A percentile compares a stretch with the other conserved stretches of the same genome.
These are phyloP conservation scores for Ascidia mentula DNA, from an alignment of 23 tunicate species.

Conservation along the genomic window DNA sequence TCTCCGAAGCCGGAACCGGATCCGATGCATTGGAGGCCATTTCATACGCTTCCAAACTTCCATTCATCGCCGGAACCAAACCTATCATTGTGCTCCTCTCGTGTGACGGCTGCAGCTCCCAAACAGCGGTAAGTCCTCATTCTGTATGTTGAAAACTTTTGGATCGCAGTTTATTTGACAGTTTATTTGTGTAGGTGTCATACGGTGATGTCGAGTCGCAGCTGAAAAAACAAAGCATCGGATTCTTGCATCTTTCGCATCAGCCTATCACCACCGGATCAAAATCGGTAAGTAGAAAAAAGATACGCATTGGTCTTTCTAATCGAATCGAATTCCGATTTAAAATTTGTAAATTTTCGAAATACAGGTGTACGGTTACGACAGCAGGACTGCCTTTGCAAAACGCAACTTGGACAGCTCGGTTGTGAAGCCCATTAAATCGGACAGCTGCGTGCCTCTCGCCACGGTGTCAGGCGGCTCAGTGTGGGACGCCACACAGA, in stretches of 20 bases:
- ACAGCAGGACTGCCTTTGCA: constrained; percentile 33
- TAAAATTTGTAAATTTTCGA: neutral
- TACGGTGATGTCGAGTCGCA: constrained; percentile 41
- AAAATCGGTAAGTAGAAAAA: constrained; percentile 43
- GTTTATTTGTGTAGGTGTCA: neutral
- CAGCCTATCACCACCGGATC: constrained; percentile 51
- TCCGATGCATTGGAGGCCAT: constrained; percentile 68
- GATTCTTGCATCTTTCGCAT: constrained; percentile 57
- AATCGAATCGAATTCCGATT: neutral
- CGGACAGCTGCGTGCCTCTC: constrained; percentile 66
- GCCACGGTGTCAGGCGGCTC: constrained; percentile 78
- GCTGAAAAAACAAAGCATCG: constrained; percentile 57
- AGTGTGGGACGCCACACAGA: constrained; percentile 58
- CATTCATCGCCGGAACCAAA: constrained; percentile 88
- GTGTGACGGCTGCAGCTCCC: constrained; percentile 56
- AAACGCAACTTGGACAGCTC: constrained; percentile 19
- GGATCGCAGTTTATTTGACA: neutral
- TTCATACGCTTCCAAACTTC: constrained; percentile 75
- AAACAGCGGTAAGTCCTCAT: constrained; percentile 31
- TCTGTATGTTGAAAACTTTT: neutral
- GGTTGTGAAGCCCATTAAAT: constrained; percentile 46
- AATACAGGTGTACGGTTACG: constrained; percentile 75
- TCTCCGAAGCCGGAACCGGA: constrained; percentile 19
- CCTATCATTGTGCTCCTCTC: constrained; percentile 63
- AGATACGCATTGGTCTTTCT: neutral